Evolutionary conservation across 2,888 invertebrate species (phyloP).

Genomic region (Apodemia hepburni): DNA sequence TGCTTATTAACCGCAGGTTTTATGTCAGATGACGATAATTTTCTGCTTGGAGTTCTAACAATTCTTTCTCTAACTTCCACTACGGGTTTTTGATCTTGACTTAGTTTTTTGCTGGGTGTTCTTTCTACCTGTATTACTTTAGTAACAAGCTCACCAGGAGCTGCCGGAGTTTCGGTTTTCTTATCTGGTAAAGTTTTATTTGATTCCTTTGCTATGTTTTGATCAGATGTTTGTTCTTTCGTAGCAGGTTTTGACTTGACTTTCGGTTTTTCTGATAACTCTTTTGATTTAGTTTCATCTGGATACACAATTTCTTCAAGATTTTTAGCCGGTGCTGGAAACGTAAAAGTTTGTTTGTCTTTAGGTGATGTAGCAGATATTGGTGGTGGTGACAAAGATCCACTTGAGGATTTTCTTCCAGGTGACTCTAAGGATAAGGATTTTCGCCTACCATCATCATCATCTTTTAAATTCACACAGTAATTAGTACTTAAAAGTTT

Average conservation of each 20-base stretch:
- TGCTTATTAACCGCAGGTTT: constrained; percentile 53
- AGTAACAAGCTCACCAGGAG: constrained; percentile 60
- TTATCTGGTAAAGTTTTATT: constrained; percentile 40
- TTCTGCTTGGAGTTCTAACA: constrained; percentile 68
- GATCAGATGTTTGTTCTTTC: constrained; percentile 40
- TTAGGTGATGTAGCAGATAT: constrained; percentile 52
- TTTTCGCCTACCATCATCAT: constrained; percentile 49
- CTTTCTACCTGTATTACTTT: constrained; percentile 71
- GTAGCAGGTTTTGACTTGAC: constrained; percentile 45
- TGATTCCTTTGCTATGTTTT: neutral
- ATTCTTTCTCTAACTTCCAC: constrained; percentile 67
- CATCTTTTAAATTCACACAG: constrained; percentile 62
- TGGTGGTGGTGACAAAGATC: constrained; percentile 51
- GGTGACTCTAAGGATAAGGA: constrained; percentile 55
- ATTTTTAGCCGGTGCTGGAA: constrained; percentile 59
- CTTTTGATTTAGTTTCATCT: constrained; percentile 43
- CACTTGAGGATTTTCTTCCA: constrained; percentile 39
- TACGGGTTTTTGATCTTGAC: constrained; percentile 56
- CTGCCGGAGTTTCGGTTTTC: constrained; percentile 41
- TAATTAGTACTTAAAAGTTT: constrained; percentile 70
- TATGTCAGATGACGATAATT: constrained; percentile 45
- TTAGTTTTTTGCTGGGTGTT: constrained; percentile 62
- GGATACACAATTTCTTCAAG: constrained; percentile 56
- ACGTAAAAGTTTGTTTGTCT: constrained; percentile 52
- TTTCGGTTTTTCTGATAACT: constrained; percentile 41